Percentiles rank a stretch among this genome's conserved stretches.
Evolutionary conservation across 2,797 vertebrate genomes (phyloP).

Genomic region (Sebastes vulpes): DNA sequence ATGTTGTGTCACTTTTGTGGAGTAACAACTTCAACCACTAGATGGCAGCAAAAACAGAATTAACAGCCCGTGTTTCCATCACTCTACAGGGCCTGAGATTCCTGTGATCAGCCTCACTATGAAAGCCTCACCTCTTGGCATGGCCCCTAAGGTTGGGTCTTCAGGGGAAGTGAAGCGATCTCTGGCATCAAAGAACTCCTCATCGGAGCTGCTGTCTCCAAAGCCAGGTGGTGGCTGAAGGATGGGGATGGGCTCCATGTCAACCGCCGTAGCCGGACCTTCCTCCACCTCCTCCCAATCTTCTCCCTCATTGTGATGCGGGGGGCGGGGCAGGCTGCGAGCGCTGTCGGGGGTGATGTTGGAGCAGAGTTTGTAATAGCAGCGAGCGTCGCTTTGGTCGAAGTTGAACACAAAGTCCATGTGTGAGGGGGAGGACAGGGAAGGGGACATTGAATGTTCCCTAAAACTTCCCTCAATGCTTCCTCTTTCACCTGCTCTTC

Average conservation of each 20-base stretch:
- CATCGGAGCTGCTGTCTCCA: conserved; percentile 95
- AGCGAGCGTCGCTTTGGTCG: conserved; percentile 79
- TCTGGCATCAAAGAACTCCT: conserved; percentile 95
- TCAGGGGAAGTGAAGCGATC: conserved; percentile 90
- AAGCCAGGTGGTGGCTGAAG: conserved; percentile 90
- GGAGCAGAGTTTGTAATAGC: conserved; percentile 91
- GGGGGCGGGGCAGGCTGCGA: conserved; percentile 56
- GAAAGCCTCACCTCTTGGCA: conserved; percentile 74
- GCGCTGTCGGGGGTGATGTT: conserved; percentile 89
- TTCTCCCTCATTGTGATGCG: not conserved
- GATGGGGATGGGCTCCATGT: conserved; percentile 62
- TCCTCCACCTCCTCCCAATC: conserved; percentile 17
- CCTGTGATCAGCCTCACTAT: not conserved
- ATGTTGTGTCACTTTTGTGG: not conserved
- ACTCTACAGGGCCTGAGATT: not conserved
- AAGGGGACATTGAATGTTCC: not conserved
- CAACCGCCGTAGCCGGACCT: not conserved
- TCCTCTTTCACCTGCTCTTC: conserved; percentile 42
- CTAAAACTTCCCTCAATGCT: conserved; percentile 13
- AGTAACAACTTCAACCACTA: conserved; percentile 20
- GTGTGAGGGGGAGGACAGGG: conserved; percentile 48
- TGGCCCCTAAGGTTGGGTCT: conserved; percentile 74
- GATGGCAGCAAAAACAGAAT: conserved; percentile 41
- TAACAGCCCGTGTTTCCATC: not conserved
- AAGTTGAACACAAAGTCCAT: conserved; percentile 84